phyloP scores from a whole-genome alignment of 2,113 vertebrate species.

The Meles meles region DNA sequence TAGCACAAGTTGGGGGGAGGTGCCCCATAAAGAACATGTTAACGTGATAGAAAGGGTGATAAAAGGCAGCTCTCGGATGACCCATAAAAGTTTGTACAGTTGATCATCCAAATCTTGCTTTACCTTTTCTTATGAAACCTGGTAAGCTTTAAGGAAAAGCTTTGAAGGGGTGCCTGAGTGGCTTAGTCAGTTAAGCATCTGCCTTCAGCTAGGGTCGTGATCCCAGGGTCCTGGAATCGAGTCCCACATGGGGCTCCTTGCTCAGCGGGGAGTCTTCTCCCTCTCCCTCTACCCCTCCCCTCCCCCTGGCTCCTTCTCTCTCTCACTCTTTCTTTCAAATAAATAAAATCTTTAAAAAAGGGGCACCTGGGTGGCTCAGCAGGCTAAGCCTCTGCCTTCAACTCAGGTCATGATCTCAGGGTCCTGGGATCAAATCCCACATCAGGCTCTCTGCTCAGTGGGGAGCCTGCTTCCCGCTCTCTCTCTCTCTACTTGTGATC shows the following conservation, averaged over 20 bases:
- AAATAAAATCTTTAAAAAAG: not conserved
- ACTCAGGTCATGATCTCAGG: too few species aligned
- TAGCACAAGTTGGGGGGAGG: not conserved
- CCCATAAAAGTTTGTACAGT: not conserved
- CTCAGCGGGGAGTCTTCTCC: not conserved
- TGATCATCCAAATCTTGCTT: not conserved
- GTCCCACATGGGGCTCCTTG: not conserved
- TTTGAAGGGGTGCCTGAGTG: not conserved
- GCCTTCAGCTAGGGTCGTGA: not conserved
- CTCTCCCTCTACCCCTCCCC: not conserved
- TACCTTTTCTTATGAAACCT: not conserved
- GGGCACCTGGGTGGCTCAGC: too few species aligned
- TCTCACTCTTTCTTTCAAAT: not conserved
- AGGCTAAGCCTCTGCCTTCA: too few species aligned
- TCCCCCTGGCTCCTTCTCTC: not conserved
- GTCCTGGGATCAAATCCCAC: too few species aligned
- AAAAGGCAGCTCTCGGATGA: not conserved
- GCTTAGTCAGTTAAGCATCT: not conserved
- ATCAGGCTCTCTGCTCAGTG: too few species aligned
- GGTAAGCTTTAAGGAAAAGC: conserved; percentile 10
- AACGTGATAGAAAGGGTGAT: not conserved
- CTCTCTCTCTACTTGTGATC: not conserved
- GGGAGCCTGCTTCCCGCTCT: not conserved
- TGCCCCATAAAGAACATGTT: not conserved
- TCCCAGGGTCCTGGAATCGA: not conserved